Percentiles rank a stretch among this genome's conserved stretches.
Conservation (phyloP, 2,113 vertebrate species). For the Dipodomys merriami region DNA sequence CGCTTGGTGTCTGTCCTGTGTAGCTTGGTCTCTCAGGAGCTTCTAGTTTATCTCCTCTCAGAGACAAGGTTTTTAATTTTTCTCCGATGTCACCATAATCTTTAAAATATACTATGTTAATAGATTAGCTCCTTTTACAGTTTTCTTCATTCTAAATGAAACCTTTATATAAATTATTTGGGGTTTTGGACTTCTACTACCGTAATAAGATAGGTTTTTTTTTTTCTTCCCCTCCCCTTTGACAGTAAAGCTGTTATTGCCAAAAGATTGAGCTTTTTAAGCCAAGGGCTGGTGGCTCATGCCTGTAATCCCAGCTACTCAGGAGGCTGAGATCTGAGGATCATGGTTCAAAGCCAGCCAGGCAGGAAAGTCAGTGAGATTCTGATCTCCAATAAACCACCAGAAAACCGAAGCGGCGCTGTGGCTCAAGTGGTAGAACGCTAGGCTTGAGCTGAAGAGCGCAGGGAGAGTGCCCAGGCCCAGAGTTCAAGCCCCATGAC, state of each 20-base stretch:
- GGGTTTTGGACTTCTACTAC: conserved; percentile 61
- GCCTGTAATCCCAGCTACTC: too few species aligned
- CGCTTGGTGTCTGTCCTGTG: neutral
- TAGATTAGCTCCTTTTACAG: conserved; percentile 63
- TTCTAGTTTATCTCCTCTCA: neutral
- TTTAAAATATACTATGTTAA: conserved; percentile 47
- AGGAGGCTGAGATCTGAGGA: too few species aligned
- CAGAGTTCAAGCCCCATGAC: too few species aligned
- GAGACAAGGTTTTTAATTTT: neutral
- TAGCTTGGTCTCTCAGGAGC: neutral
- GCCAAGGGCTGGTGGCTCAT: too few species aligned
- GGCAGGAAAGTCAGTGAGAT: too few species aligned
- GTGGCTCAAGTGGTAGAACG: too few species aligned
- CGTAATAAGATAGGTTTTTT: conserved; percentile 38
- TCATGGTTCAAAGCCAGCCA: too few species aligned
- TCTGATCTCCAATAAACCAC: too few species aligned
- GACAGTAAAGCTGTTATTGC: conserved; percentile 69
- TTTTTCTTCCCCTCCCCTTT: neutral
- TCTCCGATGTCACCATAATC: neutral
- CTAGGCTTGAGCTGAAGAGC: too few species aligned
- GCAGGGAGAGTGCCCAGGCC: too few species aligned
- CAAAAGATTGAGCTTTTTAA: neutral
- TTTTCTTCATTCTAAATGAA: conserved; percentile 61
- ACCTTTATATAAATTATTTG: conserved; percentile 65
- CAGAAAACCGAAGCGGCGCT: too few species aligned